Evolutionary conservation across 2,113 vertebrate species (phyloP), one percentile per base, ranked within the genome.

Genomic region (Pagrus major): DNA sequence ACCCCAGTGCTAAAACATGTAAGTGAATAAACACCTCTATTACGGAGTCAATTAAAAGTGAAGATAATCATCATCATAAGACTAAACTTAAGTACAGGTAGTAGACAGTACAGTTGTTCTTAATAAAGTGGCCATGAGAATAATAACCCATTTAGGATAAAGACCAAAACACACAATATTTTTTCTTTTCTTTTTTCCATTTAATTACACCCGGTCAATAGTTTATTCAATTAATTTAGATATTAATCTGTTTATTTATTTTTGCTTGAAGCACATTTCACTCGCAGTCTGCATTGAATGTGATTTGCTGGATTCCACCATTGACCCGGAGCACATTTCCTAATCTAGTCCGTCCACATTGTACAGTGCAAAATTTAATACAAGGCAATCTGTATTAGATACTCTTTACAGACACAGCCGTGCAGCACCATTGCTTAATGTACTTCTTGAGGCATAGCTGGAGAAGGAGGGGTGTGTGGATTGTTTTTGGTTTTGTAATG

Each of bases 401-500:
- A 29, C 59, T 66, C 41, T 56, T 77, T 39, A 67, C 49, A 59
- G 15, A 27, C 46, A 29, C 46, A 9, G 60, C 70, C 49, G 49
- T 59, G 27, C 25, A 16, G 49, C 52, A 15, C 37, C 2, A 31
- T 42, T 75, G 49, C 68, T 69, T 85, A 78, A 63, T 88, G 35
- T 56, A 65, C 49, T 73, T 84, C 61, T 78, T 49, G 68, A 78
- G 54, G 41, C 60, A 66, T 49, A 55, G 44, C 69, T 52, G 41
- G 56, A 46, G 16, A 29, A 59, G 18, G 39, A 54, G 52, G 64
- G 2, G 52, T 61, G 52, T 61, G 68, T 23, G 58, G 74, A 72
- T 88, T 89, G 69, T n/a, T 88, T 76, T 76, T 87, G 66, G 56
- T 68, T 82, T 83, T 71, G 31, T 87, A 85, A 89, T 91, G 87